These are phyloP conservation scores for Pipistrellus pygmaeus DNA, from an alignment of 2,797 vertebrate genomes.

Conservation along the genomic window DNA sequence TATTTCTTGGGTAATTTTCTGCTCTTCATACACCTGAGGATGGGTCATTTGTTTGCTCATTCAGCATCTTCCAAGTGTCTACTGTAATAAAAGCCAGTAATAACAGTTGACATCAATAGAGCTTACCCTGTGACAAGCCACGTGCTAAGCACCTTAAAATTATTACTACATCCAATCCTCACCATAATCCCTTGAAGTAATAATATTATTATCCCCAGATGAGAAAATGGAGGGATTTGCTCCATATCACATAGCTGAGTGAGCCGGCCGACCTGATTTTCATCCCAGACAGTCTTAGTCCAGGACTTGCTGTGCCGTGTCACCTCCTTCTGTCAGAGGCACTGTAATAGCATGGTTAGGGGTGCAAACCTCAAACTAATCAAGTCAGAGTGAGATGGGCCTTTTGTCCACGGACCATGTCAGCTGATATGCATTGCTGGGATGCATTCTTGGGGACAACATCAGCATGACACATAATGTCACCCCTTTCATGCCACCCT, in stretches of 20 bases:
- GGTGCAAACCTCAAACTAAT: not conserved
- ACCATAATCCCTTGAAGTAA: not conserved
- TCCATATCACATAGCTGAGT: not conserved
- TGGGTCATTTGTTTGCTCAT: slow-evolving; percentile 6
- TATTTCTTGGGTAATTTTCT: slow-evolving; percentile 16
- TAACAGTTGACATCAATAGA: not conserved
- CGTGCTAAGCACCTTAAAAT: slow-evolving; percentile 20
- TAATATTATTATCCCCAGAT: not conserved
- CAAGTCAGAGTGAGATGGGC: not conserved
- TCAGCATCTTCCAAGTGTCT: not conserved
- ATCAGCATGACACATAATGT: not conserved
- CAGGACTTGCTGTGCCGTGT: not conserved
- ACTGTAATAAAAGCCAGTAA: not conserved
- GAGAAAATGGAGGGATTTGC: not conserved
- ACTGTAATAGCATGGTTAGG: not conserved
- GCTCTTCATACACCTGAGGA: not conserved
- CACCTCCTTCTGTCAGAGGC: accelerated
- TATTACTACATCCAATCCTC: not conserved
- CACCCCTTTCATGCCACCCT: not conserved
- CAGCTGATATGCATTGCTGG: not conserved
- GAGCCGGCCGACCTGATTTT: not conserved
- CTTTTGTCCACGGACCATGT: not conserved
- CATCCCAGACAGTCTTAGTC: not conserved
- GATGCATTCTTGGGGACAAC: not conserved
- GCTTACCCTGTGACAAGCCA: not conserved